Base-by-base conservation (phyloP, 2,113 vertebrate species). In the Trematocara marginatum region DNA sequence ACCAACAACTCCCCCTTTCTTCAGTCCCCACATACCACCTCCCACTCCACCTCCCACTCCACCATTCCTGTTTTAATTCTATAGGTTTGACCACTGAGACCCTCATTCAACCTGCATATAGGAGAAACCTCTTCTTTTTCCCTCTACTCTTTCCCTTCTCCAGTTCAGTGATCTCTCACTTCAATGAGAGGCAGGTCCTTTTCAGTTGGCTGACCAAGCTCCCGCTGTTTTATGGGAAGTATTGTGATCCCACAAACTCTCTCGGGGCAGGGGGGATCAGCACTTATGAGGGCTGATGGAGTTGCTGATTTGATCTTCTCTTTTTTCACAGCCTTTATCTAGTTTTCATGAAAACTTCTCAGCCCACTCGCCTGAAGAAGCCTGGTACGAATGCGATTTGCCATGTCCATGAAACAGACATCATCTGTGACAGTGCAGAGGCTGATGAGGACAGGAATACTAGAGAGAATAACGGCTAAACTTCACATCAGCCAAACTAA, bases 191-290 rank as follows among this genome's bases (percentile, higher is more conserved):
- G 87, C 88, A 93, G 89, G 89, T 89, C 85, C 88, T 90, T 93
- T 95, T 94, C 94, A 94, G 91, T 90, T 4, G 64, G 53, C 89
- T 91, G 88, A 78, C 86, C 69, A 18, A 80, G 85, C 92, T 94
- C 94, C 95, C 54, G 88, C 93, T 94, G 95, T 95, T 96, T 95
- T 94, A 95, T 91, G 86, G 90, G 91, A 89, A 93, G 94, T 88
- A 95, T 94, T 95, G 95, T 95, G 93, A 92, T 95, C 91, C 88
- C 85, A 23, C 90, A 71, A 92, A 89, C 84, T 90, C 90, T 94
- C 90, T 92, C 86, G 10, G 71, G 71, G 71, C 26, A 18, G 90
- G 71, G 16, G 71, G 26, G 89, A 90, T 90, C 94, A 79, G 90
- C 90, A 85, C 93, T 94, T 91, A 95, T 80, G 79, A 92, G 91